phyloP scores from a whole-genome alignment of 2,797 vertebrate species.

The Hipposideros larvatus region DNA sequence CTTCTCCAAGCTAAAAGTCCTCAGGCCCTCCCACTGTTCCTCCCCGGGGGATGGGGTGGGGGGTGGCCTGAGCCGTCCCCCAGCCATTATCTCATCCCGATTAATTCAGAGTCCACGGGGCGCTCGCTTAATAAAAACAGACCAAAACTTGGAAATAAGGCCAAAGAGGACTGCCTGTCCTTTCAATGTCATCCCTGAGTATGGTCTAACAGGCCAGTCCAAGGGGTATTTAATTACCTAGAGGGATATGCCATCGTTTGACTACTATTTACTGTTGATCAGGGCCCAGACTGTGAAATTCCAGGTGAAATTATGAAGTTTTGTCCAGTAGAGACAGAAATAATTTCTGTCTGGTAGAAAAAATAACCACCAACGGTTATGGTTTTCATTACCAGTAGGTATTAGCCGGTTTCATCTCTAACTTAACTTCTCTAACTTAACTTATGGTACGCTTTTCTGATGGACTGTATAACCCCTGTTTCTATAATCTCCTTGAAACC shows the following conservation, averaged over 20 bases:
- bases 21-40: not conserved
- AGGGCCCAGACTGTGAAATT: not conserved
- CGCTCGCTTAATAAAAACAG: not conserved
- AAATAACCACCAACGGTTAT: not conserved
- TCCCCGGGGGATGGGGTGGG: not conserved
- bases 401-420: constrained; percentile 7
- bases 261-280: not conserved
- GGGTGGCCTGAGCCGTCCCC: not conserved
- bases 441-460: not conserved
- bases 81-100: not conserved
- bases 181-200: not conserved
- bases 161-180: not conserved
- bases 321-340: not conserved
- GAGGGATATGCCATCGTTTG: not conserved
- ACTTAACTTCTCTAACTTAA: not conserved
- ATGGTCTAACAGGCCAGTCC: not conserved
- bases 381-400: not conserved
- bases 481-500: not conserved
- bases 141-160: not conserved
- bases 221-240: not conserved
- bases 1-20: not conserved
- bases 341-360: not conserved
- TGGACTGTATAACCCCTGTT: not conserved
- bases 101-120: not conserved
- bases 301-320: not conserved